Conservation (phyloP, 23 tunicate species). For the Ciona savignyi region DNA sequence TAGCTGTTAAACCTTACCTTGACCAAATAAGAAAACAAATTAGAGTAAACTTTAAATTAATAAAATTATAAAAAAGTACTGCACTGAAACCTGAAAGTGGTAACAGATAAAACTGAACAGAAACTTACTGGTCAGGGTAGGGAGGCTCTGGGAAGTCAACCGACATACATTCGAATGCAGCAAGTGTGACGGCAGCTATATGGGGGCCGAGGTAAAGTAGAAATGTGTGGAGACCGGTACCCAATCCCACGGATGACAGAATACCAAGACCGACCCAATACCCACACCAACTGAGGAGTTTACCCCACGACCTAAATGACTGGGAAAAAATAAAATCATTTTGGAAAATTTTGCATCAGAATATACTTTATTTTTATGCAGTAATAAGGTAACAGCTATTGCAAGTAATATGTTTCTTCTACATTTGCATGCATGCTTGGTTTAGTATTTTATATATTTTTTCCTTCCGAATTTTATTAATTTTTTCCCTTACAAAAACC, state of each 20-base stretch:
- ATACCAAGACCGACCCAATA: slow-evolving; percentile 94
- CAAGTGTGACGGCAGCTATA: slow-evolving; percentile 92
- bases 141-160: slow-evolving; percentile 85
- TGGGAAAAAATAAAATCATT: slow-evolving; percentile 16
- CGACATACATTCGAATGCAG: slow-evolving; percentile 95
- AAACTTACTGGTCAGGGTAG: slow-evolving; percentile 85
- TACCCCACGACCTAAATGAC: slow-evolving; percentile 59
- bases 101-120: not conserved
- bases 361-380: no score
- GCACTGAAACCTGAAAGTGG: not conserved
- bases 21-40: no score
- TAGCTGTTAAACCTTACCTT: no score
- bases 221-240: slow-evolving; percentile 95
- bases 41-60: no score
- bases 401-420: no score
- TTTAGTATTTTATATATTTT: no score
- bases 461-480: no score
- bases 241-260: slow-evolving; percentile 89
- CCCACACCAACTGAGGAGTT: slow-evolving; percentile 47
- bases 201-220: slow-evolving; percentile 93
- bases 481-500: no score
- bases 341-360: no score
- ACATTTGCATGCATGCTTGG: no score
- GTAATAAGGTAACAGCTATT: no score
- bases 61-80: not conserved